Evolutionary conservation across 2,113 vertebrate species (phyloP).

Genomic region (Eleginops maclovinus): DNA sequence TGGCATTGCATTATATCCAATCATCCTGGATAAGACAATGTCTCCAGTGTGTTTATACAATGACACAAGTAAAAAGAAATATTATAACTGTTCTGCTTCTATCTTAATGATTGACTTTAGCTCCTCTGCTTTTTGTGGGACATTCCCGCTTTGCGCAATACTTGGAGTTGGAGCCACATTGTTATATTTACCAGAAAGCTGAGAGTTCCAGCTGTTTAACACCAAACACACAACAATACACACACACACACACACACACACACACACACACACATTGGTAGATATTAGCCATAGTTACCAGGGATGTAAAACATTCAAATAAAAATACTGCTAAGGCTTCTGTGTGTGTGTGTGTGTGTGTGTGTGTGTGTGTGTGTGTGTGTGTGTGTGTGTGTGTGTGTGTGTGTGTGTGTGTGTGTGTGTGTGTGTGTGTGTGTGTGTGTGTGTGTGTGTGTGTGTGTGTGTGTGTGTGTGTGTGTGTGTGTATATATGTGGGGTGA

Average conservation of each 20-base stretch:
- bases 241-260: conserved; percentile 1
- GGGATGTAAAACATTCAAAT: background rate
- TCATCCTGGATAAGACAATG: background rate
- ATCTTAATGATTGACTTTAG: background rate
- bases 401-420: too few relatives aligned
- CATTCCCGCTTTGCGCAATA: conserved; percentile 43
- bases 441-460: background rate
- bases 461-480: conserved; percentile 12
- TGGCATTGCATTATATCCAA: background rate
- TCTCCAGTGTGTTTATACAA: conserved; percentile 13
- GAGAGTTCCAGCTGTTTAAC: conserved; percentile 51
- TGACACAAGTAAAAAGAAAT: conserved; percentile 13
- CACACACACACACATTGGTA: background rate
- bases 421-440: too few relatives aligned
- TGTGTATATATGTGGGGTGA: conserved; percentile 9
- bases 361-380: background rate
- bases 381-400: too few relatives aligned
- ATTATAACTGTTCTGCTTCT: background rate
- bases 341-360: conserved; percentile 13
- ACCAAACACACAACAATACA: conserved; percentile 15
- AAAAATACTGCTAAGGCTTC: background rate
- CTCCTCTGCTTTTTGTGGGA: background rate
- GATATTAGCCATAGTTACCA: background rate
- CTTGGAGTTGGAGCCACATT: conserved; percentile 20
- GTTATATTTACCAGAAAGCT: conserved; percentile 39